Conservation (phyloP, 2,888 invertebrate species). For the Tupiocoris notatus region DNA sequence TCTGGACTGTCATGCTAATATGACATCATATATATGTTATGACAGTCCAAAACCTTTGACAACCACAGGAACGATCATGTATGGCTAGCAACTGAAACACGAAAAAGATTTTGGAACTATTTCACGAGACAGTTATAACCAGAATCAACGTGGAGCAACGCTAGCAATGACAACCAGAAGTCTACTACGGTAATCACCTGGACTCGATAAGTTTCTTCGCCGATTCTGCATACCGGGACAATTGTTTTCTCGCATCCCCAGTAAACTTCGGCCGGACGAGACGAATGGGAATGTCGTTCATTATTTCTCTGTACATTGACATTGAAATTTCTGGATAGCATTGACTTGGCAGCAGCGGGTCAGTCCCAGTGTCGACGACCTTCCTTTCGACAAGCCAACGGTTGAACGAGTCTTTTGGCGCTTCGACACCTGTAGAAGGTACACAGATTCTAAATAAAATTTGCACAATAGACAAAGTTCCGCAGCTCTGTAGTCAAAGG, state of each 20-base stretch:
- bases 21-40: no score
- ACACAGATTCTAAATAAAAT: no score
- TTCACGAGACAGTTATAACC: no score
- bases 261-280: slow-evolving; percentile 93
- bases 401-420: slow-evolving; percentile 94
- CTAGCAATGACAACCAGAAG: no score
- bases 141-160: no score
- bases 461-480: background rate
- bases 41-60: no score
- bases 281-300: slow-evolving; percentile 97
- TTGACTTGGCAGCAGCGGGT: slow-evolving; percentile 86
- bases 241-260: slow-evolving; percentile 90
- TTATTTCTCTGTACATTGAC: slow-evolving; percentile 95
- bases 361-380: slow-evolving; percentile 83
- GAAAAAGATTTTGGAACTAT: no score
- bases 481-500: no score
- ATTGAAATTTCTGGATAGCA: slow-evolving; percentile 90
- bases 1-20: no score
- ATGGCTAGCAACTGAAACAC: no score
- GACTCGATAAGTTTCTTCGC: slow-evolving; percentile 96
- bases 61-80: no score
- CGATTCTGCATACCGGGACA: slow-evolving; percentile 91
- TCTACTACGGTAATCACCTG: slow-evolving; percentile 53
- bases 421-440: slow-evolving; percentile 68
- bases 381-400: slow-evolving; percentile 95